These are phyloP conservation scores for Eristalis tenax DNA, from an alignment of 2,888 invertebrate genomes.

Conservation along the genomic window DNA sequence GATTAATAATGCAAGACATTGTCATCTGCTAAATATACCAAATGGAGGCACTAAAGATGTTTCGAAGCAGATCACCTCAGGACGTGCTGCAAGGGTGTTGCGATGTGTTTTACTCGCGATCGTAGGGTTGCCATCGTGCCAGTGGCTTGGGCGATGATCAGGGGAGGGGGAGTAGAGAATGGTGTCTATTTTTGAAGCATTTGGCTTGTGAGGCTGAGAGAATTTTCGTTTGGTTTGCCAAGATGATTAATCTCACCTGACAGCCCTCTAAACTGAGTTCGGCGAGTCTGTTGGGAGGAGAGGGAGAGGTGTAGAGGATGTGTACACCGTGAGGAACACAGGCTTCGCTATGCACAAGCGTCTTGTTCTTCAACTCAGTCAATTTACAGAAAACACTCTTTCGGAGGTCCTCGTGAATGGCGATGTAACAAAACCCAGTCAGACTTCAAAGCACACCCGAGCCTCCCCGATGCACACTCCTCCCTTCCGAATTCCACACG, in stretches of 20 bases:
- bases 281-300: background rate
- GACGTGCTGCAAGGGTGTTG: background rate
- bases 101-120: background rate
- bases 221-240: conserved; percentile 54
- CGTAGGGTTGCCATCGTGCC: conserved; percentile 52
- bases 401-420: too few relatives aligned
- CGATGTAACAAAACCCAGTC: too few relatives aligned
- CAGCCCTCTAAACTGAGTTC: conserved; percentile 43
- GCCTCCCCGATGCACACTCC: too few relatives aligned
- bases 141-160: background rate
- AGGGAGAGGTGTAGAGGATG: background rate
- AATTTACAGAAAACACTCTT: too few relatives aligned
- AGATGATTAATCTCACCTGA: conserved; percentile 68
- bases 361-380: too few relatives aligned
- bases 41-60: background rate
- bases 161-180: background rate
- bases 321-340: background rate
- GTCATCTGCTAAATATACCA: conserved; percentile 69
- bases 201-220: conserved; percentile 6
- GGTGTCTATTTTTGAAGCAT: conserved; percentile 26
- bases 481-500: too few relatives aligned
- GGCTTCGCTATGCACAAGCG: too few relatives aligned
- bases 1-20: conserved; percentile 71
- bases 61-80: background rate
- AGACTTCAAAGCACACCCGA: too few relatives aligned